Percentiles rank a stretch among this genome's conserved stretches.
Conservation (phyloP, 2,888 invertebrate genomes). For the Acrocyrtus sp. region DNA sequence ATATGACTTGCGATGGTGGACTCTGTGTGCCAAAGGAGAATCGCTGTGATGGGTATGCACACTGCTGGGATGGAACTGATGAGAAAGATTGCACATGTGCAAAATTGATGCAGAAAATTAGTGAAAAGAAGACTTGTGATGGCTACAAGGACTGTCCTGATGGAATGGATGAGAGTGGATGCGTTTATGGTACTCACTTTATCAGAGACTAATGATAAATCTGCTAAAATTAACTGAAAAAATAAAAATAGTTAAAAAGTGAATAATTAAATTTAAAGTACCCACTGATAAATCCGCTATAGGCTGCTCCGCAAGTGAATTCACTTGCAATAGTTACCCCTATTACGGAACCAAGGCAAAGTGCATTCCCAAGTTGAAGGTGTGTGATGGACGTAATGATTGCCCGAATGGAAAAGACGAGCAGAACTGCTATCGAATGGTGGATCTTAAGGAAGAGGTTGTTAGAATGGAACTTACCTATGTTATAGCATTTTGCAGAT, state of each 20-base stretch:
- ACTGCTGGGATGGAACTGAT: conserved; percentile 80
- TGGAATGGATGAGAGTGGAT: conserved; percentile 49
- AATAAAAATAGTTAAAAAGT: background rate
- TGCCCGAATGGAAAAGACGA: conserved; percentile 82
- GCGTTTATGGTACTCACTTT: conserved; percentile 34
- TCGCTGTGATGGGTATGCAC: conserved; percentile 46
- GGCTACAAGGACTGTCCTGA: conserved; percentile 71
- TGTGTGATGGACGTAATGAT: conserved; percentile 75
- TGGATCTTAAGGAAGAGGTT: conserved; percentile 36
- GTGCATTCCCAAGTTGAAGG: conserved; percentile 73
- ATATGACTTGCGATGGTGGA: conserved; percentile 48
- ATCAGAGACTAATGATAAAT: too few species aligned
- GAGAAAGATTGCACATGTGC: conserved; percentile 80
- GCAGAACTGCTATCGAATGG: conserved; percentile 71
- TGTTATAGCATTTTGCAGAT: too few species aligned
- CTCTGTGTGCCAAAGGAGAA: conserved; percentile 32
- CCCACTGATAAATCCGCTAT: too few species aligned
- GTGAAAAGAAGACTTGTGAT: conserved; percentile 77
- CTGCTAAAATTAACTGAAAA: too few species aligned
- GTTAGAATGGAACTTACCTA: background rate
- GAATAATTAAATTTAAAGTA: too few species aligned
- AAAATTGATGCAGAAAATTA: conserved; percentile 76
- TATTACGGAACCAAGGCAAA: conserved; percentile 64
- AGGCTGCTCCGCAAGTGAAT: conserved; percentile 33
- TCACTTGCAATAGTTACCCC: conserved; percentile 31